A percentile compares a stretch with the other conserved stretches of the same genome.
Conservation (phyloP, 2,888 invertebrate species). For the Campoletis raptor region DNA sequence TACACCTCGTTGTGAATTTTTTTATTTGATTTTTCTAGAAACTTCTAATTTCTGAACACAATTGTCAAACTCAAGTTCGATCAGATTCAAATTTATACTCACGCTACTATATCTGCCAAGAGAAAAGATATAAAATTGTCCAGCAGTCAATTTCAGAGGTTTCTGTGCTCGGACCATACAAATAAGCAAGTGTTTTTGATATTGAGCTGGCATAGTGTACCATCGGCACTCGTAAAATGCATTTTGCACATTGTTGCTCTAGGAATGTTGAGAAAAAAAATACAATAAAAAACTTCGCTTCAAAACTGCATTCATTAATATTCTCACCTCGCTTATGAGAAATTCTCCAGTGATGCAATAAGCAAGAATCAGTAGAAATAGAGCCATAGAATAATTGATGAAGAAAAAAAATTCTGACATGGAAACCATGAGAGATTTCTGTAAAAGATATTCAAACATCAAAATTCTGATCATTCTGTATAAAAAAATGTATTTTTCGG, state of each 20-base stretch:
- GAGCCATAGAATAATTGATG: slow-evolving; percentile 58
- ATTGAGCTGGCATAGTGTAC: slow-evolving; percentile 49
- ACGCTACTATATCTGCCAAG: slow-evolving; percentile 55
- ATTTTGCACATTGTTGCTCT: slow-evolving; percentile 85
- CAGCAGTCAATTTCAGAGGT: slow-evolving; percentile 44
- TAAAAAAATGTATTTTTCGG: background rate
- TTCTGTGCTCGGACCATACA: slow-evolving; percentile 85
- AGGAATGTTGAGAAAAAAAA: background rate
- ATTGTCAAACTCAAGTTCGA: background rate
- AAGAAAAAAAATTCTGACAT: slow-evolving; percentile 59
- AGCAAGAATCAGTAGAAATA: slow-evolving; percentile 69
- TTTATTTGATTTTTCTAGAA: background rate
- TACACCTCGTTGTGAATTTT: background rate
- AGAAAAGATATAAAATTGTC: slow-evolving; percentile 50
- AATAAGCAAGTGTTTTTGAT: slow-evolving; percentile 78
- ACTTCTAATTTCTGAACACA: background rate
- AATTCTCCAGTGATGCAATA: slow-evolving; percentile 74
- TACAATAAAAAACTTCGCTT: background rate
- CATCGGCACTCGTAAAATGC: slow-evolving; percentile 86
- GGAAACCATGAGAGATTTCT: slow-evolving; percentile 58
- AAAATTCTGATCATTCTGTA: background rate
- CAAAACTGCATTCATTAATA: background rate
- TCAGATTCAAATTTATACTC: slow-evolving; percentile 32
- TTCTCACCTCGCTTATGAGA: slow-evolving; percentile 70
- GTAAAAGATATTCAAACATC: background rate